Evolutionary conservation across 2,113 vertebrate species (phyloP).

Genomic region (Acrocephalus kingi): DNA sequence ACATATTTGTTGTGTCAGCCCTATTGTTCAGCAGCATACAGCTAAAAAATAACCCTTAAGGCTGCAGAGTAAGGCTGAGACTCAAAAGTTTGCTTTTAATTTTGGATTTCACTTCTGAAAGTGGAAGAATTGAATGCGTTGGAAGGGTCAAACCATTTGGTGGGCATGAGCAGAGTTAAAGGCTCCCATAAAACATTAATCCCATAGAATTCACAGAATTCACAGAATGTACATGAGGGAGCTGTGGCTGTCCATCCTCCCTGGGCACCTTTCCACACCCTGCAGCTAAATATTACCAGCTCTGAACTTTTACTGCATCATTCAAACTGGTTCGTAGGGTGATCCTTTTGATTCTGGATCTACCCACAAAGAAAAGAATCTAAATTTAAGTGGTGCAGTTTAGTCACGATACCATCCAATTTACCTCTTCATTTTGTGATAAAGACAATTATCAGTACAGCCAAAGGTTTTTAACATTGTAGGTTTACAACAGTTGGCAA

Average conservation of each 20-base stretch:
- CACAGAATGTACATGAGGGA: not conserved
- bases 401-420: not conserved
- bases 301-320: not conserved
- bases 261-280: rapidly evolving
- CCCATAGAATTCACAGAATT: not conserved
- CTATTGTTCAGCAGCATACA: not conserved
- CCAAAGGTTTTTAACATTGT: not conserved
- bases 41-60: not conserved
- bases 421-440: not conserved
- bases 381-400: not conserved
- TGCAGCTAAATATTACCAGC: not conserved
- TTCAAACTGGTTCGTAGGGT: too few species aligned
- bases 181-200: not conserved
- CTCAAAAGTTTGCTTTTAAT: not conserved
- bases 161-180: not conserved
- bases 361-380: not conserved
- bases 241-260: not conserved
- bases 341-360: not conserved
- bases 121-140: not conserved
- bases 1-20: not conserved
- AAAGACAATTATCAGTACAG: not conserved
- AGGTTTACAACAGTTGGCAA: not conserved
- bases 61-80: not conserved
- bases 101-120: not conserved
- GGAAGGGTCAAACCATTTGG: not conserved